A percentile compares a stretch with the other conserved stretches of the same genome.
These are phyloP conservation scores for Himalopsyche tibetana DNA, from an alignment of 2,888 invertebrate species.

Conservation along the genomic window DNA sequence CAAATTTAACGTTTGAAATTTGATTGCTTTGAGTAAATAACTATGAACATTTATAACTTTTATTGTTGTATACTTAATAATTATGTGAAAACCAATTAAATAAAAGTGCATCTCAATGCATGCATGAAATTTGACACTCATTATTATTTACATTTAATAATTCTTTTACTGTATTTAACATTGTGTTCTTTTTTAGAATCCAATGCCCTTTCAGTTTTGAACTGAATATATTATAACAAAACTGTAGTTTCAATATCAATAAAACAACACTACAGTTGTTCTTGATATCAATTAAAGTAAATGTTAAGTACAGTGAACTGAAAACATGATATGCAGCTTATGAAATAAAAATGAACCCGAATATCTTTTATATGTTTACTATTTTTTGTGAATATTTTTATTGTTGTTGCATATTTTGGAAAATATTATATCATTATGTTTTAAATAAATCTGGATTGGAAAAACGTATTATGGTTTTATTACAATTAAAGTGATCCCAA, in stretches of 20 bases:
- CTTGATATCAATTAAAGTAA: not conserved
- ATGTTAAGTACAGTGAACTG: not conserved
- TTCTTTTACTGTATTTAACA: too few relatives aligned
- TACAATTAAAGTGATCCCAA: not conserved
- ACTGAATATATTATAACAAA: not conserved
- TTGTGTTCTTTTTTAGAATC: too few relatives aligned
- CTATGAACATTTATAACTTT: too few relatives aligned
- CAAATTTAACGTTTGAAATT: too few relatives aligned
- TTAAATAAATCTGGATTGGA: constrained; percentile 58
- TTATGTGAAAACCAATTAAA: too few relatives aligned
- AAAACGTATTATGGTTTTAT: constrained; percentile 20
- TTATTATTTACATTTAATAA: too few relatives aligned
- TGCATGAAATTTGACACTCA: too few relatives aligned
- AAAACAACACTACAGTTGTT: not conserved
- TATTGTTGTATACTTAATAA: too few relatives aligned
- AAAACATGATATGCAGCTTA: not conserved
- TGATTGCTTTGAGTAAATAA: too few relatives aligned
- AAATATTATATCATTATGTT: constrained; percentile 56
- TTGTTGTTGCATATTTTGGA: constrained; percentile 52
- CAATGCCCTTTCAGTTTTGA: too few relatives aligned
- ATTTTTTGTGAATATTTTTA: constrained; percentile 56
- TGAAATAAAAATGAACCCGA: not conserved
- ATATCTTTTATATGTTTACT: constrained; percentile 15
- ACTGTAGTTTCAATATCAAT: not conserved
- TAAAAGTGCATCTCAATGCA: too few relatives aligned